Evolutionary conservation across 1,140 invertebrate genomes (phyloP), one percentile per base, ranked within the genome.

Genomic region (Drosophila melanogaster): DNA sequence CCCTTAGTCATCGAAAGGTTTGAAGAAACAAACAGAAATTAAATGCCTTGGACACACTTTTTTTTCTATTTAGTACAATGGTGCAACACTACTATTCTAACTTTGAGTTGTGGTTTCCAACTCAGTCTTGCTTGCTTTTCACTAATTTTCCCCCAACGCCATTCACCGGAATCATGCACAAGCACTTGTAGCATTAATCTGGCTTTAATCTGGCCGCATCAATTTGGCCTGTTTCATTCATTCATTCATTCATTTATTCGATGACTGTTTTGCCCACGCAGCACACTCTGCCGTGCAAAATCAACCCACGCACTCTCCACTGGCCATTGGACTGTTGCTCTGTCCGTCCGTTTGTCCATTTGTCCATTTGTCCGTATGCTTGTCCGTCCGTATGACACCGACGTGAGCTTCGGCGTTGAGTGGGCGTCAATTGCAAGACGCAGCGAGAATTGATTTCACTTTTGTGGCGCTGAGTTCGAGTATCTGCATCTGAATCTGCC

Each of bases 381-480:
- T 30, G 30, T 49, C 40, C 40, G 44, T 47, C 24, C 10, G 41
- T 37, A 17, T 51, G 62, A 49, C 64, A 37, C 24, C 57, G 58
- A 41, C 62, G 59, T 66, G 56, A 47, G 62, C 19, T 60, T 65
- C 22, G 51, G 37, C 37, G 11, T 2, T 14, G 37, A 14, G 12
- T 40, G 40, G 69, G 81, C 83, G 79, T 86, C 81, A 81, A 78
- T 81, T 86, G 77, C 73, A 58, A 79, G 70, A 69, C 72, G 81
- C 76, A 67, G 47, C 64, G 22, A 80, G 81, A 85, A 86, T 81
- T 86, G 81, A 85, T 86, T 81, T 86, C 77, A 74, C 73, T 87
- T 87, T 79, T 85, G 43, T 62, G 62, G 24, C 41, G 62, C 60
- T 54, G 70, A 41, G 46, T 56, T 43, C 70, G 49, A 72, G 57